phyloP scores from a whole-genome alignment of 2,888 invertebrate species.

The Drosophila rellima region DNA sequence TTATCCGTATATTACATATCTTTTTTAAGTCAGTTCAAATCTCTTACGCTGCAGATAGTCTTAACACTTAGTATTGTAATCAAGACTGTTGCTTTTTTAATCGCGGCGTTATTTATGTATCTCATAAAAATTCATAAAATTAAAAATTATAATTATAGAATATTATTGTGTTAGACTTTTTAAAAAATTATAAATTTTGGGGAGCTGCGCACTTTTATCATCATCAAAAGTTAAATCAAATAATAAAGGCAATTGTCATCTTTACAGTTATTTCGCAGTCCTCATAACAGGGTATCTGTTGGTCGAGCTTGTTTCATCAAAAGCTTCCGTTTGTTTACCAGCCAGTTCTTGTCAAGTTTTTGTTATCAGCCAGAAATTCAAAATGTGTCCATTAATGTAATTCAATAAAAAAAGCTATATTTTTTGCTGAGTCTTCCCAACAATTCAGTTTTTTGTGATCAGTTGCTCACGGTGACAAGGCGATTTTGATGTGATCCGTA shows the following conservation, averaged over 20 bases:
- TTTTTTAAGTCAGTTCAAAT: neutral
- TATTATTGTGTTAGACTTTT: too few relatives aligned
- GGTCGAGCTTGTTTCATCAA: neutral
- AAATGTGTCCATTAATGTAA: neutral
- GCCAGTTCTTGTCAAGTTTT: conserved; percentile 7
- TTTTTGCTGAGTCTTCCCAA: conserved; percentile 32
- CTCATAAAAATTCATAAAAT: too few relatives aligned
- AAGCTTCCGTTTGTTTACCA: neutral
- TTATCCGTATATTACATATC: neutral
- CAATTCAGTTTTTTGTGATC: conserved; percentile 13
- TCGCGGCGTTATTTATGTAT: too few relatives aligned
- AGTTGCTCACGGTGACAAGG: conserved; percentile 28
- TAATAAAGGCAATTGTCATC: too few relatives aligned
- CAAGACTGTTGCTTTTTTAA: too few relatives aligned
- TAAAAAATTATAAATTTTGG: too few relatives aligned
- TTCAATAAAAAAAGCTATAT: neutral
- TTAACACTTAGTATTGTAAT: too few relatives aligned
- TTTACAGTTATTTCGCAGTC: neutral
- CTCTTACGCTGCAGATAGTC: neutral
- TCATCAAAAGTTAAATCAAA: too few relatives aligned
- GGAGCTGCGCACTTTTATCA: too few relatives aligned
- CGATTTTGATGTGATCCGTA: neutral
- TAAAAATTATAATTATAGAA: too few relatives aligned
- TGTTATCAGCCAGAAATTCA: conserved; percentile 18
- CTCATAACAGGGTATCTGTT: neutral